Percentiles rank a stretch among this genome's conserved stretches.
Conservation (phyloP, 2,888 invertebrate genomes). For the Celastrina argiolus region DNA sequence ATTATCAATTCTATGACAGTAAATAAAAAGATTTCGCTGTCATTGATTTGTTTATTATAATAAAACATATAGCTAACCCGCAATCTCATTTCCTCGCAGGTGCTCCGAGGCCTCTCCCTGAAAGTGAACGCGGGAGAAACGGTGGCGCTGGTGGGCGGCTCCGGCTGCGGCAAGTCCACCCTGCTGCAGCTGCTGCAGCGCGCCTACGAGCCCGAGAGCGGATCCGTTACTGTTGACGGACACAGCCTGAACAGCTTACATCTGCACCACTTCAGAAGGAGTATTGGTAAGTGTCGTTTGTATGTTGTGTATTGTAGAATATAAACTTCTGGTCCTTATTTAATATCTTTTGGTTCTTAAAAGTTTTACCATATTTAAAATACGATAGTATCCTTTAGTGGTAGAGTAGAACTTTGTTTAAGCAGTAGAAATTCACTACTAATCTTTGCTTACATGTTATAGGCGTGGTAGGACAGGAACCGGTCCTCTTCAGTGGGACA, state of each 20-base stretch:
- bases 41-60: no score
- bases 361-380: no score
- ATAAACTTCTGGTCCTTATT: no score
- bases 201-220: conserved; percentile 82
- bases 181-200: conserved; percentile 85
- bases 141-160: conserved; percentile 84
- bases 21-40: no score
- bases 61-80: no score
- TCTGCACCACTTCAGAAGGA: conserved; percentile 60
- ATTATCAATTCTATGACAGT: background rate
- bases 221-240: conserved; percentile 79
- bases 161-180: conserved; percentile 90
- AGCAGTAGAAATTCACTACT: no score
- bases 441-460: conserved; percentile 22
- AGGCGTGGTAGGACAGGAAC: conserved; percentile 93
- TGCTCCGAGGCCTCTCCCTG: conserved; percentile 82
- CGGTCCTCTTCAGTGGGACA: conserved; percentile 88
- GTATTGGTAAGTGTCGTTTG: conserved; percentile 49
- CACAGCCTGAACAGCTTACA: conserved; percentile 80
- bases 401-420: no score
- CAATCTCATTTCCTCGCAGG: conserved; percentile 46
- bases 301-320: no score
- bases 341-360: no score
- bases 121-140: conserved; percentile 81
- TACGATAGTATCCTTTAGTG: no score